phyloP scores from a whole-genome alignment of 2,797 vertebrate genomes.

The Atherinosoma microstoma region DNA sequence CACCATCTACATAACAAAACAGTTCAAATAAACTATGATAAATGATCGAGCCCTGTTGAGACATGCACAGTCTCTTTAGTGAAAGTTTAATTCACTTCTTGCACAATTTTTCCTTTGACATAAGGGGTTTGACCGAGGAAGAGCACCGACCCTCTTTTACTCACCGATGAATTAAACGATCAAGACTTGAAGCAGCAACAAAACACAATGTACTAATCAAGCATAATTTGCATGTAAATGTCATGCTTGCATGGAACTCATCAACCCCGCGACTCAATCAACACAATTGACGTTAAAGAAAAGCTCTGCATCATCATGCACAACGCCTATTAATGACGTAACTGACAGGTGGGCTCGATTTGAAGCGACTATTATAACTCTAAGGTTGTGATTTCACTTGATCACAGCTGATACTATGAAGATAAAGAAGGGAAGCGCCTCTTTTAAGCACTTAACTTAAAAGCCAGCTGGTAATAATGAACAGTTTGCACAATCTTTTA shows the following conservation, averaged over 20 bases:
- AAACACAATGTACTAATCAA: slow-evolving; percentile 46
- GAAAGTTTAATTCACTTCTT: slow-evolving; percentile 21
- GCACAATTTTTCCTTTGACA: slow-evolving; percentile 25
- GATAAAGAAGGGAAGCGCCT: slow-evolving; percentile 9
- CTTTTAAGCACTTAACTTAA: slow-evolving; percentile 46
- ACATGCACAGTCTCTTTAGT: slow-evolving; percentile 17
- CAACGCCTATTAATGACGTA: slow-evolving; percentile 44
- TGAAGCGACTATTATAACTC: slow-evolving; percentile 17
- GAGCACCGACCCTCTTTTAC: slow-evolving; percentile 5
- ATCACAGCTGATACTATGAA: slow-evolving; percentile 21
- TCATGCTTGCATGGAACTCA: slow-evolving; percentile 78
- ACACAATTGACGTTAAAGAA: too few species aligned
- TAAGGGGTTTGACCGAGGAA: slow-evolving; percentile 16
- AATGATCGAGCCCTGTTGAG: slow-evolving; percentile 37
- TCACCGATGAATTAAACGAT: slow-evolving; percentile 17
- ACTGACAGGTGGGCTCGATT: slow-evolving; percentile 50
- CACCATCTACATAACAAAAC: slow-evolving; percentile 37
- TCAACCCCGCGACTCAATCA: slow-evolving; percentile 1
- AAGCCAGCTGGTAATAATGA: slow-evolving; percentile 24
- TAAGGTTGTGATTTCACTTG: slow-evolving; percentile 38
- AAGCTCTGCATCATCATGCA: slow-evolving; percentile 22
- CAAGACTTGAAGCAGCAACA: slow-evolving; percentile 34
- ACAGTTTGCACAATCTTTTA: slow-evolving; percentile 37
- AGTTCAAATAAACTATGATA: slow-evolving; percentile 24
- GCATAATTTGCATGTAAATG: slow-evolving; percentile 78